Evolutionary conservation across 2,113 vertebrate species (phyloP), one percentile per base, ranked within the genome.

Genomic region (Mustela nigripes): DNA sequence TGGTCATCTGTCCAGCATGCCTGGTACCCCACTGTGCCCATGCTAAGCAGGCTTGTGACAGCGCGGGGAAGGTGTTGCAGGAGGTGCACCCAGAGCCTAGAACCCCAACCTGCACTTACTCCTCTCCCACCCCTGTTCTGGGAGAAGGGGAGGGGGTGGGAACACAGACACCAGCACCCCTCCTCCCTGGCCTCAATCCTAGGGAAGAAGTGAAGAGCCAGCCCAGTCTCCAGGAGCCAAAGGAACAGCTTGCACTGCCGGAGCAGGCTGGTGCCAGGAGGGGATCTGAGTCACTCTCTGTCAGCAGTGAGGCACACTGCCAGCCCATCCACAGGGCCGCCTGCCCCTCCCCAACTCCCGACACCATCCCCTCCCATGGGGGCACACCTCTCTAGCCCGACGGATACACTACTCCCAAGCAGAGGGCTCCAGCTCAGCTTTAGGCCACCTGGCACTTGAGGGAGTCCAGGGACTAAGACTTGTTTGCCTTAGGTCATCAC

Each of bases 221-320:
- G 89, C 96, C 86, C 42, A 3, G 12, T 69, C 76, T 84, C 36
- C n/a, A 73, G n/a, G 90, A 98, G 95, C 97, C 96, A 97, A 96
- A 95, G 94, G 92, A 96, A 98, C 96, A 98, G 97, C 97, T 98
- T 98, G 92, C 90, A 39, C 83, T 62, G 95, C 87, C 7, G 76
- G 92, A 97, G 96, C 83, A 86, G 87, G 89, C 94, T 76, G 48
- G 63, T 92, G 80, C 97, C 95, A 85, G 94, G 93, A 96, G 67
- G 91, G 95, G 93, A 94, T 97, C 95, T 98, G 98, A 98, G 92
- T 98, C 98, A 98, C 83, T 79, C 65, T 53, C 82, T 83, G 91
- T 92, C 92, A 89, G 89, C 45, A 91, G 53, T 1, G 8, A 79
- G 42, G 95, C 42, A 0, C 19, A 0, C 10, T 36, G 97, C 95